phyloP scores from a whole-genome alignment of 1,140 invertebrate genomes.

The Lepidotrigona ventralis region DNA sequence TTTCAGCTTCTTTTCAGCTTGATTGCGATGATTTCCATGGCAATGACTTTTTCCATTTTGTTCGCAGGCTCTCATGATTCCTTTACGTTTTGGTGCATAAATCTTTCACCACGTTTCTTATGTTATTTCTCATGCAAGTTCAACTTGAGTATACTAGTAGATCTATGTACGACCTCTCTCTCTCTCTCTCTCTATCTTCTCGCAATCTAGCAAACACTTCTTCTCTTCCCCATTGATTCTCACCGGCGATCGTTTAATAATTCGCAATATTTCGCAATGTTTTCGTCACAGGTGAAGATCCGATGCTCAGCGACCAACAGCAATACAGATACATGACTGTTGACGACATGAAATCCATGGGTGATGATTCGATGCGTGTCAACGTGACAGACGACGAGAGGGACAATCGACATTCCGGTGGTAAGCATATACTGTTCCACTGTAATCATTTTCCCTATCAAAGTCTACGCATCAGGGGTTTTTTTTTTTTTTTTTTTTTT shows the following conservation, averaged over 20 bases:
- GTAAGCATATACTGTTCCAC: conserved; percentile 57
- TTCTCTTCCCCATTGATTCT: neutral
- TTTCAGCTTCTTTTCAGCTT: conserved; percentile 59
- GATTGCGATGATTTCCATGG: conserved; percentile 51
- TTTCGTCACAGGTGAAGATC: conserved; percentile 86
- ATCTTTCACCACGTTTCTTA: conserved; percentile 22
- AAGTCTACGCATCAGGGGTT: too few relatives aligned
- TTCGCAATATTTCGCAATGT: neutral
- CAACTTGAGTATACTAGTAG: conserved; percentile 1
- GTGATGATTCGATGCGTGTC: conserved; percentile 88
- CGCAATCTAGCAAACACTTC: neutral
- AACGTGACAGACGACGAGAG: conserved; percentile 87
- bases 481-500: too few relatives aligned
- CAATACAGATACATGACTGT: conserved; percentile 93
- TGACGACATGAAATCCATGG: conserved; percentile 90
- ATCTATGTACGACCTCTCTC: conserved; percentile 15
- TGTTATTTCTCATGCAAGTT: conserved; percentile 36
- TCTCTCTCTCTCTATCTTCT: neutral
- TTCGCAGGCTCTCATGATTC: conserved; percentile 52
- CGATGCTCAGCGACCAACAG: conserved; percentile 88
- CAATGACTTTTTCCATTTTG: conserved; percentile 48
- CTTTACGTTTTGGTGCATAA: conserved; percentile 32
- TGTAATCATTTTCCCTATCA: too few relatives aligned
- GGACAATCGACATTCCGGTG: conserved; percentile 79
- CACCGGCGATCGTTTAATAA: neutral